Evolutionary conservation across 2,797 vertebrate genomes (phyloP), one percentile per base, ranked within the genome.

Genomic region (Carduelis carduelis): DNA sequence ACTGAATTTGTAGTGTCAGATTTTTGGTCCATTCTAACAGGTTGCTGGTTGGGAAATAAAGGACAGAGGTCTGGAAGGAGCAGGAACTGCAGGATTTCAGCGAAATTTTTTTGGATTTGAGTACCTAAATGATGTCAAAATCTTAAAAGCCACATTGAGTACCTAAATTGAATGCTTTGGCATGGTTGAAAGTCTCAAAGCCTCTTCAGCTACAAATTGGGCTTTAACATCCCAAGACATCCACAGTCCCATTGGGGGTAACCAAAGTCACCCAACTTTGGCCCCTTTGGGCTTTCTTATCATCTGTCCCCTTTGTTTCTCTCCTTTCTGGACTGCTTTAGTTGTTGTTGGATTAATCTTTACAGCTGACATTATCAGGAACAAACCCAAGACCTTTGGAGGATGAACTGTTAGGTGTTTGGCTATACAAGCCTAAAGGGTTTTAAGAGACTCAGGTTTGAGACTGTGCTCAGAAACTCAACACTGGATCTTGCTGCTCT

Each of bases 301-400:
- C 24, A 63, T 16, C 41, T 46, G 5, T 23, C 15, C 22, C 11
- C 15, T 65, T 89, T 79, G 15, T 63, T 94, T 70, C 15, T 72
- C 27, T 92, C 7, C 22, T 59, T 12, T 74, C 20, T 44, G 5
- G 1, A 70, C 55, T 70, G 23, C 82, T 64, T 32, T 66, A 74
- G 11, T 59, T 87, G 55, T 68, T 82, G 23, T 35, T 87, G 32
- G 22, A 74, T 70, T 78, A 50, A 57, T 87, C 26, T 93, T 90
- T 61, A 78, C n/a, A 57, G 56, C 15, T 61, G 39, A 72, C 90
- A 3, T 30, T 76, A 70, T 9, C 1, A 15, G 32, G 23, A 87
- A 34, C 24, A 75, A 93, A 60, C 8, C 12, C n/a, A 44, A 47
- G 47, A n/a, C 47, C 26, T 80, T n/a, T 70, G 47, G 59, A 69